Conservation (phyloP, 2,113 vertebrate genomes). For the Puntigrus tetrazona region DNA sequence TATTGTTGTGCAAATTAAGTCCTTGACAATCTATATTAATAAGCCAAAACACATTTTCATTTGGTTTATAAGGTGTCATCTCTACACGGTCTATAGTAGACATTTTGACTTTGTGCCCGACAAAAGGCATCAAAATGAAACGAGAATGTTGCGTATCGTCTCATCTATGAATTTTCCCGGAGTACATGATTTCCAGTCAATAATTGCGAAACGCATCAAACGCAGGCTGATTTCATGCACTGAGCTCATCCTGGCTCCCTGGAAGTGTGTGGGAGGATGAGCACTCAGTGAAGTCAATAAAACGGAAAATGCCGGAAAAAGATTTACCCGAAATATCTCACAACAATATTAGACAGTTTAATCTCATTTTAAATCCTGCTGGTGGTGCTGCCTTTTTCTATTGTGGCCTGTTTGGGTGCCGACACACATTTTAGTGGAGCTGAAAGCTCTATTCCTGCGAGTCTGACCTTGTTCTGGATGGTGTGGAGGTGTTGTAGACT, state of each 20-base stretch:
- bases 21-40: no score
- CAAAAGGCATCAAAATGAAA: background rate
- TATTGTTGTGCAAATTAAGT: no score
- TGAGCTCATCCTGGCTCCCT: background rate
- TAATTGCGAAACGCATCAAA: background rate
- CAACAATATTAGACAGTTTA: background rate
- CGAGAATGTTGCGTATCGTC: background rate
- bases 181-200: background rate
- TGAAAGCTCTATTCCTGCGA: background rate
- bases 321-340: slow-evolving; percentile 12
- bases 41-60: no score
- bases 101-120: background rate
- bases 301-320: slow-evolving; percentile 5
- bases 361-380: slow-evolving; percentile 11
- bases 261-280: slow-evolving; percentile 6
- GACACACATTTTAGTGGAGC: background rate
- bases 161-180: background rate
- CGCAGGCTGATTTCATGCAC: background rate
- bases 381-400: background rate
- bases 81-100: background rate
- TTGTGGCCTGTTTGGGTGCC: background rate
- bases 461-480: background rate
- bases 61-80: background rate
- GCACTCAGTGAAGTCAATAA: background rate
- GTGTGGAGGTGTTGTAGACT: background rate